Conservation (phyloP, 2,113 vertebrate genomes). For the Hippocampus zosterae region DNA sequence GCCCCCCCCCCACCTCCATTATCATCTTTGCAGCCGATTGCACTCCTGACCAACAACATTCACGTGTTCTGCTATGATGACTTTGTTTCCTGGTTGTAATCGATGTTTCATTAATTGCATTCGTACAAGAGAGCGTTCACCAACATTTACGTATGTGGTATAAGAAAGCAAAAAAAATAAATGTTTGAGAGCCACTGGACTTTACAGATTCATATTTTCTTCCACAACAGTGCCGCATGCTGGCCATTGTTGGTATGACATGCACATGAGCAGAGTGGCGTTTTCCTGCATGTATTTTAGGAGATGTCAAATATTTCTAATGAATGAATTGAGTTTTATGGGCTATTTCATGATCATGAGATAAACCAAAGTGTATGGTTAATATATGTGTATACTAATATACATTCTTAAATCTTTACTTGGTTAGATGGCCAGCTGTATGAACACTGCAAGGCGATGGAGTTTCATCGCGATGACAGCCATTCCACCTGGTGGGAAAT, state of each 20-base stretch:
- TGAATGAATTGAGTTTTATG: neutral
- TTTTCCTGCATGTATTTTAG: neutral
- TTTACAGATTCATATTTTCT: neutral
- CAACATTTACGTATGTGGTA: too few relatives aligned
- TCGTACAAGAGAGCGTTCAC: too few relatives aligned
- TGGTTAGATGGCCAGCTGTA: neutral
- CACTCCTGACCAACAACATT: constrained; percentile 32
- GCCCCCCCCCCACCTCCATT: constrained; percentile 21
- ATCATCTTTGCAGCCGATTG: constrained; percentile 43
- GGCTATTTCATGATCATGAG: neutral
- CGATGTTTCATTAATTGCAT: too few relatives aligned
- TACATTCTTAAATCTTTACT: neutral
- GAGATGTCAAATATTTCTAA: neutral
- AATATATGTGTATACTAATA: neutral
- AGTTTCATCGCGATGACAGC: neutral
- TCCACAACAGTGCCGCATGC: constrained; percentile 25
- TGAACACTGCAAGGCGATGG: neutral
- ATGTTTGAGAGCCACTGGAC: neutral
- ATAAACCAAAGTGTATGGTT: neutral
- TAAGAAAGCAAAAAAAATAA: neutral
- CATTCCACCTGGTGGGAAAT: neutral
- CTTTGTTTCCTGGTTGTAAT: neutral
- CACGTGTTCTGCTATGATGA: neutral
- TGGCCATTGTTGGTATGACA: constrained; percentile 21
- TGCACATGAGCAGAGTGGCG: neutral